Percentiles rank a stretch among this genome's conserved stretches.
Evolutionary conservation across 1,140 invertebrate species (phyloP).

Genomic region (Luehdorfia chinensis): DNA sequence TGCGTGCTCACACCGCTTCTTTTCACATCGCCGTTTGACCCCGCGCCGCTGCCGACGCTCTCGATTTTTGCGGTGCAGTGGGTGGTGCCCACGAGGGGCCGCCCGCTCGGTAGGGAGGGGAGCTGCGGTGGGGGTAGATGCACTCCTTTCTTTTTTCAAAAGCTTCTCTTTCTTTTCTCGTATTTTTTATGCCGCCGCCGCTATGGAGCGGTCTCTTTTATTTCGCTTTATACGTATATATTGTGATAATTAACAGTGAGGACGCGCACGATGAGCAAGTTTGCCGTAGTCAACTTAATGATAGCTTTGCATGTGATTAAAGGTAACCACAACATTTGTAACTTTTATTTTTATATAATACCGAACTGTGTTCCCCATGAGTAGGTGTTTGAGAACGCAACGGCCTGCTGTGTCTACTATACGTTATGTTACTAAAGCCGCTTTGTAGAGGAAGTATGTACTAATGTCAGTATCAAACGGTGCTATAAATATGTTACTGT

Average conservation of each 20-base stretch:
- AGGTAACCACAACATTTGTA: conserved; percentile 68
- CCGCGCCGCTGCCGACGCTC: conserved; percentile 63
- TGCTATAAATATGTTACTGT: too few species aligned
- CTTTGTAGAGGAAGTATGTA: too few species aligned
- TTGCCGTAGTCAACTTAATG: conserved; percentile 66
- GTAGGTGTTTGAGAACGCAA: too few species aligned
- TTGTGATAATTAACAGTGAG: conserved; percentile 74
- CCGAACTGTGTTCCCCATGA: too few species aligned
- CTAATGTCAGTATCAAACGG: too few species aligned
- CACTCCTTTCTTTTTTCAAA: conserved; percentile 73
- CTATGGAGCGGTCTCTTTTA: conserved; percentile 70
- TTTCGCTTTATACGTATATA: conserved; percentile 74
- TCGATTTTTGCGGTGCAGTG: conserved; percentile 73
- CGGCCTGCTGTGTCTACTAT: too few species aligned
- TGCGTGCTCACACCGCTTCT: conserved; percentile 29
- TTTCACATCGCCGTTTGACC: conserved; percentile 66
- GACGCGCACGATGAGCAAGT: conserved; percentile 65
- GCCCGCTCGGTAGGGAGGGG: conserved; percentile 51
- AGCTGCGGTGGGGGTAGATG: conserved; percentile 56
- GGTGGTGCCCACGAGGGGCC: conserved; percentile 64
- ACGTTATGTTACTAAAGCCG: too few species aligned
- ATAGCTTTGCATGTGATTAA: conserved; percentile 74
- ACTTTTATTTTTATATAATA: conserved; percentile 62
- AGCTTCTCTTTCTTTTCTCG: conserved; percentile 76
- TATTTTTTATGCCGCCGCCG: conserved; percentile 73